These are phyloP conservation scores for Hepsetus odoe DNA, from an alignment of 2,113 vertebrate genomes.

Conservation along the genomic window DNA sequence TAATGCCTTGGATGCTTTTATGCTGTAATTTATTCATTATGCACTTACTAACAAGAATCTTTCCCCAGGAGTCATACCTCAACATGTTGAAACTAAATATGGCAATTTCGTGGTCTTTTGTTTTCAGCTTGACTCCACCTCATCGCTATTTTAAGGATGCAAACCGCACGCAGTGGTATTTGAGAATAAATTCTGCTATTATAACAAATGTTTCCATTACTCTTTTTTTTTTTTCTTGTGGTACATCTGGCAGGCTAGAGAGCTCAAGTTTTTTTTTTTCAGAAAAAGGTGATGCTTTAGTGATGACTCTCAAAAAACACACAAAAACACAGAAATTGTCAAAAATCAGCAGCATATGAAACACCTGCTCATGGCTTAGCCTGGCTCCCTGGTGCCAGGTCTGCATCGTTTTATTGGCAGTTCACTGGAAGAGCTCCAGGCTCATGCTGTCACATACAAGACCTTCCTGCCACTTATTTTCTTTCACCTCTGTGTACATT, in stretches of 20 bases:
- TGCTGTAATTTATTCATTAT: conserved; percentile 8
- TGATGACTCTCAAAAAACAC: conserved; percentile 4
- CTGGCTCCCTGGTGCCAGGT: conserved; percentile 18
- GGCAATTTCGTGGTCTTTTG: background rate
- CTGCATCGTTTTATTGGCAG: conserved; percentile 28
- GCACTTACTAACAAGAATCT: background rate
- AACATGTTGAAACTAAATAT: background rate
- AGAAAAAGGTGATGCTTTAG: conserved; percentile 12
- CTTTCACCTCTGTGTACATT: conserved; percentile 6
- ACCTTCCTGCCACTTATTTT: conserved; percentile 2
- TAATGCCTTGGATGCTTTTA: background rate
- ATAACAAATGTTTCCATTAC: conserved; percentile 28
- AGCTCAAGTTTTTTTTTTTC: conserved; percentile 24
- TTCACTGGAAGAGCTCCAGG: conserved; percentile 38
- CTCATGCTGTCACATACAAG: conserved; percentile 34
- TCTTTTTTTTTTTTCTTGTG: conserved; percentile 38
- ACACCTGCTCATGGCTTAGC: conserved; percentile 49
- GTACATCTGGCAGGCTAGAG: conserved; percentile 29
- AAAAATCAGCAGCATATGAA: conserved; percentile 49
- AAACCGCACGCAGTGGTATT: background rate
- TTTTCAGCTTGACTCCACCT: background rate
- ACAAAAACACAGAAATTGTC: conserved; percentile 21
- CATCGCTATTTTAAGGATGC: conserved; percentile 10
- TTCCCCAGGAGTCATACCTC: background rate
- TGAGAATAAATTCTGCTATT: conserved; percentile 33